Percentiles rank a stretch among this genome's conserved stretches.
phyloP scores from a whole-genome alignment of 2,113 vertebrate species.

The Oreochromis aureus region DNA sequence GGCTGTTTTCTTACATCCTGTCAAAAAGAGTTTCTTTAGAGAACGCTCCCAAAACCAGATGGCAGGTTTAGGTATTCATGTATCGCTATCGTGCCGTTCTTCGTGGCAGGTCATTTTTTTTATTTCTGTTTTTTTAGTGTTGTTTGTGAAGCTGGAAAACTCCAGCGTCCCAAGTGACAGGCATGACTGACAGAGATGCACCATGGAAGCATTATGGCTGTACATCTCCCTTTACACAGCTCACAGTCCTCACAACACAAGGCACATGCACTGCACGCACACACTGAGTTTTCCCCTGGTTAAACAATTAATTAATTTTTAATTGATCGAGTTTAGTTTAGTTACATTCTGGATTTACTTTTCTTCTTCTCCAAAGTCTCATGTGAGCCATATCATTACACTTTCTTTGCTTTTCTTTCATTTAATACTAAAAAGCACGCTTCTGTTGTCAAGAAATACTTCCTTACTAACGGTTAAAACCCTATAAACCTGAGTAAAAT shows the following conservation, averaged over 20 bases:
- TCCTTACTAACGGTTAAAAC: background rate
- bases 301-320: background rate
- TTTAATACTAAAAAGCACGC: background rate
- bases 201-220: background rate
- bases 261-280: background rate
- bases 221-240: background rate
- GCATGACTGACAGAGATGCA: background rate
- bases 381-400: background rate
- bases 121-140: background rate
- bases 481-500: background rate
- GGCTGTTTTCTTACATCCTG: background rate
- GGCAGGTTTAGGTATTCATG: background rate
- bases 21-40: background rate
- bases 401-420: background rate
- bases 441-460: background rate
- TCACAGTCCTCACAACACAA: background rate
- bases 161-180: background rate
- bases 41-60: background rate
- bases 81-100: background rate
- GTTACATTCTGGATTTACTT: background rate
- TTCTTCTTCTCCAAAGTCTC: background rate
- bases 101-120: background rate
- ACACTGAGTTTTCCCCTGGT: background rate
- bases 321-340: background rate
- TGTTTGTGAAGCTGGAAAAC: background rate